Conservation (phyloP, 2,113 vertebrate genomes). For the Ariopsis seemanni region DNA sequence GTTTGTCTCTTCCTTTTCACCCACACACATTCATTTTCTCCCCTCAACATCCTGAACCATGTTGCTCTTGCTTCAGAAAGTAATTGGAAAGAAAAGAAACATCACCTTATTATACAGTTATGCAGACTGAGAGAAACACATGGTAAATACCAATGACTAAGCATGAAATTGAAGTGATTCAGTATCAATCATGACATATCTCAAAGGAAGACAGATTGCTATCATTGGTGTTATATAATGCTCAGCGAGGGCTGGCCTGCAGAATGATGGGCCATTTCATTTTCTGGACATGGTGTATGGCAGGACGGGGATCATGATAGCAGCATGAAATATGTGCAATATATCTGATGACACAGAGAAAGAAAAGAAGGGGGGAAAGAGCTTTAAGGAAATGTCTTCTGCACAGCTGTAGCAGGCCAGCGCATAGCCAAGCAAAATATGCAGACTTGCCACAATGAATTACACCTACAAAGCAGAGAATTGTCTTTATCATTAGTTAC, state of each 20-base stretch:
- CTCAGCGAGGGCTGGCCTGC: constrained; percentile 27
- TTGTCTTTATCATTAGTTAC: constrained; percentile 46
- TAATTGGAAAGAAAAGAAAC: constrained; percentile 55
- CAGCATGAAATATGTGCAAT: constrained; percentile 22
- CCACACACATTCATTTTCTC: constrained; percentile 6
- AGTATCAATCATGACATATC: constrained; percentile 48
- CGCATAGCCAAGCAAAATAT: constrained; percentile 48
- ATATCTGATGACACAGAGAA: constrained; percentile 45
- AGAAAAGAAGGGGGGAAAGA: constrained; percentile 21
- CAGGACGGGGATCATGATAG: constrained; percentile 30
- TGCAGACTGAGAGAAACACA: constrained; percentile 43
- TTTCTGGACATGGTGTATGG: constrained; percentile 41
- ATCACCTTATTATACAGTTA: constrained; percentile 47
- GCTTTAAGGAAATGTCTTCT: constrained; percentile 51
- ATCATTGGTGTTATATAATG: constrained; percentile 51
- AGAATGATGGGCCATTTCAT: constrained; percentile 46
- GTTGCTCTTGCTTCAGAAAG: constrained; percentile 28
- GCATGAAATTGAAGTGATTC: constrained; percentile 52
- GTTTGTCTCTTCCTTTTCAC: constrained; percentile 35
- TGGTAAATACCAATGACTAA: constrained; percentile 47
- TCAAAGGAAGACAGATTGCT: constrained; percentile 33
- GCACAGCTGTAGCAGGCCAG: constrained; percentile 53
- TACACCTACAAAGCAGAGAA: constrained; percentile 44
- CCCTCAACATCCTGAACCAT: background rate
- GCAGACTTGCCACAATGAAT: constrained; percentile 54